Conservation (phyloP, 1,140 invertebrate genomes). For the Oryctes rhinoceros region DNA sequence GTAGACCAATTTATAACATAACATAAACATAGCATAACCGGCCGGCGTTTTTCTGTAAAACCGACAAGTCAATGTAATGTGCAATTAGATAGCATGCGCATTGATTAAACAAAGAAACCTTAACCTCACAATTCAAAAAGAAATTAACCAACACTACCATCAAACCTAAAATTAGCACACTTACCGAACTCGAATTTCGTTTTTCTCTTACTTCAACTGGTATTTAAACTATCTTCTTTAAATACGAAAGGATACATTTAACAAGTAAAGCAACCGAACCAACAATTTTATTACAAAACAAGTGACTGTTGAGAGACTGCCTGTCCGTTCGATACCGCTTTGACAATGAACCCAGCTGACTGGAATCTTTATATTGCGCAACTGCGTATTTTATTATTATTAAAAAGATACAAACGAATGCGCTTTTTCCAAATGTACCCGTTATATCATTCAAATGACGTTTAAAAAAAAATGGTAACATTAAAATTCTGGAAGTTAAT, state of each 20-base stretch:
- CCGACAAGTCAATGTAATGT: conserved; percentile 50
- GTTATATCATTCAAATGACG: background rate
- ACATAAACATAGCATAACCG: conserved; percentile 48
- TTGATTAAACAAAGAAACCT: conserved; percentile 25
- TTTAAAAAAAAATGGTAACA: background rate
- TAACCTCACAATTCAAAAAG: conserved; percentile 37
- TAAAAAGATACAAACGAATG: background rate
- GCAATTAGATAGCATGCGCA: conserved; percentile 30
- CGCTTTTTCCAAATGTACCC: background rate
- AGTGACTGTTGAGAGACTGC: conserved; percentile 28
- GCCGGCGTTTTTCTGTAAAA: conserved; percentile 50
- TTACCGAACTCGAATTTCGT: background rate
- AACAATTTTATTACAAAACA: conserved; percentile 33
- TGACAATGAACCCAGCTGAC: conserved; percentile 54
- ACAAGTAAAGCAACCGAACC: background rate
- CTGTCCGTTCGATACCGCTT: conserved; percentile 51
- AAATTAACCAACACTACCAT: background rate
- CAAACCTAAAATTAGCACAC: background rate
- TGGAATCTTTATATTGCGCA: conserved; percentile 49
- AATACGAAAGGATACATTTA: background rate
- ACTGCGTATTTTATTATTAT: conserved; percentile 39
- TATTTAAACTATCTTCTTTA: background rate
- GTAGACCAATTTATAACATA: conserved; percentile 14
- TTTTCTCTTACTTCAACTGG: background rate
- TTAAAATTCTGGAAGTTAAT: background rate